Evolutionary conservation across 2,888 invertebrate genomes (phyloP), one percentile per base, ranked within the genome.

Genomic region (Heteropelma amictum): DNA sequence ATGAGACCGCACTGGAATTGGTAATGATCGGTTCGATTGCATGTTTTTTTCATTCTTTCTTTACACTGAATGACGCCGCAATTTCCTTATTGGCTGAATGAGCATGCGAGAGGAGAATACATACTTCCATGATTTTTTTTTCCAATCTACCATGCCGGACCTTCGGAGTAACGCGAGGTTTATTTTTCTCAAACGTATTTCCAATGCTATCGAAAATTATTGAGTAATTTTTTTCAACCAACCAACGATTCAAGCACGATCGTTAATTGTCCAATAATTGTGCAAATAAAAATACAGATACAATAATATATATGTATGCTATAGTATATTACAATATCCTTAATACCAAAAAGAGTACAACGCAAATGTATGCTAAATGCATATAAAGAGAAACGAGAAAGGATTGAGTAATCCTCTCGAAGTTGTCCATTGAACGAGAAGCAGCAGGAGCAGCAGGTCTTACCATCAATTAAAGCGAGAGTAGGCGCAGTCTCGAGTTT

Each of bases 391-490:
- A 33, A 49, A 4, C 2, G 28, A 56, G 26, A 63, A 76, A 72
- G 76, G 71, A 76, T 76, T 68, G 71, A 76, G 68, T 68, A 60
- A 72, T 68, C 63, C 63, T 67, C 56, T 60, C 40, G n/a, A 6
- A 21, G 56, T 47, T 54, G 21, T 53, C 5, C 8, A 21, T 47
- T 28, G 30, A 47, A 49, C 56, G 47, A 64, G 56, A 49, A 45
- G 35, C 54, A 30, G 53, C 47, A 6, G 40, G 40, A 19, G 49
- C 28, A n/a, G 38, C 30, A 76, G 80, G 83, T 79, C 78, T 84
- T 82, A 82, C 71, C 80, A 80, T 86, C 84, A 86, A 86, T 86
- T 86, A 86, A 84, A 86, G 83, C 76, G 80, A 83, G 81, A 83
- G 81, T 79, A 30, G 2, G 28, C 19, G n/a, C 14, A 63, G 68